These are phyloP conservation scores for Chionodraco myersi DNA, from an alignment of 2,113 vertebrate species.

Conservation along the genomic window DNA sequence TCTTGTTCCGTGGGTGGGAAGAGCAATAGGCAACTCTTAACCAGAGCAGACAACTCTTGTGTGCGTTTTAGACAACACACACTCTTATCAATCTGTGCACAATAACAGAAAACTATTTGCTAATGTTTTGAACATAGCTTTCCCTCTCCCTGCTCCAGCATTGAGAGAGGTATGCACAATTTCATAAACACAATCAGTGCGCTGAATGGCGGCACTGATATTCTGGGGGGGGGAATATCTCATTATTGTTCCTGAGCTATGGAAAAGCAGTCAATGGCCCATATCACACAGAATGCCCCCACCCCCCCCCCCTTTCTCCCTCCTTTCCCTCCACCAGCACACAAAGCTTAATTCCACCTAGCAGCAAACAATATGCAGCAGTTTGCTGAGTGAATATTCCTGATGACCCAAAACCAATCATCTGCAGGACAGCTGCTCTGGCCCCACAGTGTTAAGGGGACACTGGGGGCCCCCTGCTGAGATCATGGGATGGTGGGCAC, in stretches of 20 bases:
- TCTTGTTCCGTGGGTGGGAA: background rate
- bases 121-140: conserved; percentile 85
- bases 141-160: conserved; percentile 74
- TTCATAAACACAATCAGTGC: conserved; percentile 85
- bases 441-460: conserved; percentile 10
- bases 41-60: conserved; percentile 5
- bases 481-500: conserved; percentile 1
- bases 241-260: conserved; percentile 84
- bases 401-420: conserved; percentile 63
- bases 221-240: conserved; percentile 68
- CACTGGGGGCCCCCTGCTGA: background rate
- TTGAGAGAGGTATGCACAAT: conserved; percentile 83
- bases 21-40: conserved; percentile 12
- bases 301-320: conserved; percentile 40
- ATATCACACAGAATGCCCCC: conserved; percentile 80
- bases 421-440: conserved; percentile 30
- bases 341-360: conserved; percentile 81
- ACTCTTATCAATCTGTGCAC: conserved; percentile 83
- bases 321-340: conserved; percentile 38
- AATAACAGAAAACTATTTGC: conserved; percentile 85
- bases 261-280: conserved; percentile 87
- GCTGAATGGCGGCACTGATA: conserved; percentile 84
- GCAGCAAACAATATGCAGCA: conserved; percentile 78
- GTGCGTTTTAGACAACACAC: conserved; percentile 69
- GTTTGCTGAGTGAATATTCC: conserved; percentile 78